phyloP scores from a whole-genome alignment of 2,888 invertebrate genomes.

The Podotricha telesiphe region DNA sequence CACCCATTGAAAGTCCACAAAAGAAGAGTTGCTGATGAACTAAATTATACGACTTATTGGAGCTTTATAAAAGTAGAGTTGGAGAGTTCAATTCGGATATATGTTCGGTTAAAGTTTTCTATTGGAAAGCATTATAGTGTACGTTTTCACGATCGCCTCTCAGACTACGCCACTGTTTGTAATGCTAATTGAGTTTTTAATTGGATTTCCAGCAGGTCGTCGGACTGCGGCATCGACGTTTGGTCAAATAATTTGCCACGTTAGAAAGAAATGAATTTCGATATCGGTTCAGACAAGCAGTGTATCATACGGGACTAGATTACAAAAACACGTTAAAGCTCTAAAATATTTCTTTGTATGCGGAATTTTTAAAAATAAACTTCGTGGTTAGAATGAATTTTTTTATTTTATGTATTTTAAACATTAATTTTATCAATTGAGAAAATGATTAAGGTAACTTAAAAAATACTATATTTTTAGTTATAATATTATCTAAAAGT shows the following conservation, averaged over 20 bases:
- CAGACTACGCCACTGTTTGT: slow-evolving; percentile 22
- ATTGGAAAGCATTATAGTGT: slow-evolving; percentile 4
- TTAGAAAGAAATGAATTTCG: slow-evolving; percentile 5
- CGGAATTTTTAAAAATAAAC: not conserved
- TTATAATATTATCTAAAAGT: no score
- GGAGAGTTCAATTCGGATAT: not conserved
- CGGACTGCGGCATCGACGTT: slow-evolving; percentile 10
- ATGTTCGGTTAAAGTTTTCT: slow-evolving; percentile 4
- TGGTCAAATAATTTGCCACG: slow-evolving; percentile 9
- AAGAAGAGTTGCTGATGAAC: not conserved
- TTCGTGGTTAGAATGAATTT: no score
- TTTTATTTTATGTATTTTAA: no score
- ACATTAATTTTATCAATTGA: no score
- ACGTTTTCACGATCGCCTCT: slow-evolving; percentile 19
- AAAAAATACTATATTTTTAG: no score
- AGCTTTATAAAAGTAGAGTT: not conserved
- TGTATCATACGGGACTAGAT: not conserved
- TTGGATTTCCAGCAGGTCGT: slow-evolving; percentile 26
- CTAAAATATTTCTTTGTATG: not conserved
- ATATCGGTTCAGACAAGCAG: not conserved
- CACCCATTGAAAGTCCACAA: not conserved
- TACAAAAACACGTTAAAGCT: not conserved
- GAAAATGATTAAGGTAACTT: no score
- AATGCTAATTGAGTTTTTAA: slow-evolving; percentile 36
- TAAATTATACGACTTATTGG: not conserved